A percentile compares a stretch with the other conserved stretches of the same genome.
Evolutionary conservation across 2,888 invertebrate species (phyloP).

Genomic region (Coecobrya sp.): DNA sequence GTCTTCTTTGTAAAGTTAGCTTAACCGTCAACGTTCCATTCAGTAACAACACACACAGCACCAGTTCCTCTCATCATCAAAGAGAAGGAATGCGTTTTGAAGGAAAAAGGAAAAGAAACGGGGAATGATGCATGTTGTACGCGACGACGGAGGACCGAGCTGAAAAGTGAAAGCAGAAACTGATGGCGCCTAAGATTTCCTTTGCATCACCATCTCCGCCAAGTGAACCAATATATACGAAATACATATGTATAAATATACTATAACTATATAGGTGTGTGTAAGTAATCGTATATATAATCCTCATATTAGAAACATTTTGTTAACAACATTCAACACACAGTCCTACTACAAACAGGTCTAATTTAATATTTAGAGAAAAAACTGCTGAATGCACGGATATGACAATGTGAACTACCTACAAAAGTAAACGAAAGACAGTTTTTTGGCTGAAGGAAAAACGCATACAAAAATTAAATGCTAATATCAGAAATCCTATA

Average conservation of each 20-base stretch:
- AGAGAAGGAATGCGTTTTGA: conserved; percentile 6
- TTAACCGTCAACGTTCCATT: conserved; percentile 60
- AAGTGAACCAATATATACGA: neutral
- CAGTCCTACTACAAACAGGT: neutral
- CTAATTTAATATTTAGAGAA: neutral
- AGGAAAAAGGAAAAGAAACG: conserved; percentile 6
- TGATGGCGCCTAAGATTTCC: conserved; percentile 53
- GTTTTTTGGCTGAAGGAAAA: neutral
- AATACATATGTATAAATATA: neutral
- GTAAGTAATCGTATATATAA: too few relatives aligned
- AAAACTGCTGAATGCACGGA: neutral
- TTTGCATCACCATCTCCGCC: conserved; percentile 4
- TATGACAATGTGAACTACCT: neutral
- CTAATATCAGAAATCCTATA: conserved; percentile 21
- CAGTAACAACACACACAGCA: conserved; percentile 23
- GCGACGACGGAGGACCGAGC: neutral
- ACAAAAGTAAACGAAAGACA: neutral
- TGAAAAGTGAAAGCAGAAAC: conserved; percentile 42
- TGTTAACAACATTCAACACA: neutral
- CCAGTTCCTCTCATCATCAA: conserved; percentile 42
- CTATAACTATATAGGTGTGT: neutral
- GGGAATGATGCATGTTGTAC: conserved; percentile 20
- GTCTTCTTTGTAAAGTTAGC: conserved; percentile 64
- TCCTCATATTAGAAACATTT: neutral
- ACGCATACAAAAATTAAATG: neutral